These are phyloP conservation scores for Acropternis orthonyx DNA, from an alignment of 2,797 vertebrate genomes.

Conservation along the genomic window DNA sequence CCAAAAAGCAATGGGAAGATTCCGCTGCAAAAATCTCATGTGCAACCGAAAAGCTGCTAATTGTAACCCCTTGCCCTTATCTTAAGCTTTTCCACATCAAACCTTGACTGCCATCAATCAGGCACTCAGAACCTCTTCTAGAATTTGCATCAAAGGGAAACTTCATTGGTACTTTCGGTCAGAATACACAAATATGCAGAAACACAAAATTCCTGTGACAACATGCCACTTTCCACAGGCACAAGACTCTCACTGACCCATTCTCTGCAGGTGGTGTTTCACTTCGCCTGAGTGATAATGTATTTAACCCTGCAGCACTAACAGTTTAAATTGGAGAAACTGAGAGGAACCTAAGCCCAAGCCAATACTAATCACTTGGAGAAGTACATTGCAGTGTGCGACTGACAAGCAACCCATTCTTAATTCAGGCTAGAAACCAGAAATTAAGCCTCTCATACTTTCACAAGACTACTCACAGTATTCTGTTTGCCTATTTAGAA, in stretches of 20 bases:
- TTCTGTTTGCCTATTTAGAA: not conserved
- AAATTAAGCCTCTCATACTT: not conserved
- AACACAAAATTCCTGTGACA: not conserved
- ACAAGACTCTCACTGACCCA: accelerated
- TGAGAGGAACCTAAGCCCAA: not conserved
- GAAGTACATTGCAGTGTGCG: not conserved
- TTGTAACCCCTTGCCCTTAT: not conserved
- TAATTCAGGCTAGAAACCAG: not conserved
- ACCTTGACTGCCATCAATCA: not conserved
- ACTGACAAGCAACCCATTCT: not conserved
- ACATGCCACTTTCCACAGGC: not conserved
- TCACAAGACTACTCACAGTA: not conserved
- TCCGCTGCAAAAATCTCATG: not conserved
- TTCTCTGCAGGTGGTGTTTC: not conserved
- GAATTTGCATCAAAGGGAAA: not conserved
- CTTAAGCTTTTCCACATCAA: not conserved
- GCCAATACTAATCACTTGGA: not conserved
- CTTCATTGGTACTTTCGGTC: not conserved
- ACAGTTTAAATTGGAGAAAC: not conserved
- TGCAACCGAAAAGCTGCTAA: not conserved
- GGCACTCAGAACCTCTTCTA: not conserved
- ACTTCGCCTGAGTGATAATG: not conserved
- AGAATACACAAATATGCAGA: not conserved
- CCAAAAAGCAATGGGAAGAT: not conserved
- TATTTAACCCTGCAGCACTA: not conserved